A percentile compares a stretch with the other conserved stretches of the same genome.
Evolutionary conservation across 1,140 invertebrate genomes (phyloP).

Genomic region (Batillaria attramentaria): DNA sequence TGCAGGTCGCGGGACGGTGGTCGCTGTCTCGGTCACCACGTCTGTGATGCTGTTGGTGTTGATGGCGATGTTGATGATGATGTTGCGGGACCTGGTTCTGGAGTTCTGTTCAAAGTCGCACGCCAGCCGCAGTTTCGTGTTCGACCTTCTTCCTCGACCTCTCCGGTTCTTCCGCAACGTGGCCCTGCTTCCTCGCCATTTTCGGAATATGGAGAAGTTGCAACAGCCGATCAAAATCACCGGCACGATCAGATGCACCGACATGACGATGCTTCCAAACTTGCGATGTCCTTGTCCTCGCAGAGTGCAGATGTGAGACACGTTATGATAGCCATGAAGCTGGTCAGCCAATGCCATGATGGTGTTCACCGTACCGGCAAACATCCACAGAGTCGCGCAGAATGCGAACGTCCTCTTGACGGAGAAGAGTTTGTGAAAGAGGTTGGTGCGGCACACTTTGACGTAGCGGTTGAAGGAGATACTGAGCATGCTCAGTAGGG

Average conservation of each 20-base stretch:
- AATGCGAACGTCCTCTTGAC: background rate
- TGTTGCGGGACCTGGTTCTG: no score
- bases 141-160: background rate
- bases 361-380: background rate
- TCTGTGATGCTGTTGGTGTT: no score
- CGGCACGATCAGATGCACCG: background rate
- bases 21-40: no score
- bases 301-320: background rate
- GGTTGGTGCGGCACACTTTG: background rate
- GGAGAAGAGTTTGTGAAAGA: background rate
- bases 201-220: background rate
- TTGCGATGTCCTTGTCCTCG: background rate
- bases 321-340: background rate
- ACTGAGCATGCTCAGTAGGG: background rate
- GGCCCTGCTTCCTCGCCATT: no score
- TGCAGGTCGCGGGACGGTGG: no score
- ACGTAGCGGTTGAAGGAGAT: slow-evolving; percentile 14
- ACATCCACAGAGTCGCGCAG: background rate
- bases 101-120: background rate
- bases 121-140: no score
- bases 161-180: no score
- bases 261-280: background rate
- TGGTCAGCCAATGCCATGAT: background rate
- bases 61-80: no score
- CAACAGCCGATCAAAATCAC: background rate